These are phyloP conservation scores for Microplitis mediator DNA, from an alignment of 1,140 invertebrate genomes.

Conservation along the genomic window DNA sequence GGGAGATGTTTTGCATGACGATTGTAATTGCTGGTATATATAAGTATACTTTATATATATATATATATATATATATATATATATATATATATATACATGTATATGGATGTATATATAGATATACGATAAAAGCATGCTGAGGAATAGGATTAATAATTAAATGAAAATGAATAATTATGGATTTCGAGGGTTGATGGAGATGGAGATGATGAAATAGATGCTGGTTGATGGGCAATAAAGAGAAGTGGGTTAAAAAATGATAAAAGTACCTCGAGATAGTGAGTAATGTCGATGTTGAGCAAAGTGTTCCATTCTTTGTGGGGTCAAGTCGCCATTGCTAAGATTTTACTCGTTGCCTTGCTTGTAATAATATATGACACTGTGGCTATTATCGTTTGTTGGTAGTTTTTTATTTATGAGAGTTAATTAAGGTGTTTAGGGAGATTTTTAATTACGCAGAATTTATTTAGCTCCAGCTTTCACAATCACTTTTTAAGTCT, in stretches of 20 bases:
- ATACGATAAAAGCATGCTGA: no score
- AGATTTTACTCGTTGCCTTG: constrained; percentile 22
- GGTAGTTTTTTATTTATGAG: neutral
- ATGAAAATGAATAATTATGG: no score
- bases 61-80: neutral
- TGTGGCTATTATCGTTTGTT: neutral
- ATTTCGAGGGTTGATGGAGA: no score
- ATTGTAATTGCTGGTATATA: neutral
- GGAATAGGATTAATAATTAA: no score
- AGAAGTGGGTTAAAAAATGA: neutral
- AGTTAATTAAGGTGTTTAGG: neutral
- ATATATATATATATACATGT: no score
- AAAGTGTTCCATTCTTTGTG: constrained; percentile 54
- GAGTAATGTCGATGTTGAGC: constrained; percentile 41
- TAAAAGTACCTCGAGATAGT: constrained; percentile 28
- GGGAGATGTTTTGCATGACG: constrained; percentile 12
- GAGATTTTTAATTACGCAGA: neutral
- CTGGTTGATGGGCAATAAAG: no score
- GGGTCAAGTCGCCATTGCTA: constrained; percentile 57
- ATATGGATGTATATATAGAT: no score
- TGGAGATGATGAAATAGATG: no score
- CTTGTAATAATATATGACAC: no score
- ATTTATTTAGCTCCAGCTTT: neutral
- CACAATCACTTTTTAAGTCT: constrained; percentile 26
- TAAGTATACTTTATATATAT: neutral